These are phyloP conservation scores for Thyatira batis DNA, from an alignment of 2,888 invertebrate species.

Conservation along the genomic window DNA sequence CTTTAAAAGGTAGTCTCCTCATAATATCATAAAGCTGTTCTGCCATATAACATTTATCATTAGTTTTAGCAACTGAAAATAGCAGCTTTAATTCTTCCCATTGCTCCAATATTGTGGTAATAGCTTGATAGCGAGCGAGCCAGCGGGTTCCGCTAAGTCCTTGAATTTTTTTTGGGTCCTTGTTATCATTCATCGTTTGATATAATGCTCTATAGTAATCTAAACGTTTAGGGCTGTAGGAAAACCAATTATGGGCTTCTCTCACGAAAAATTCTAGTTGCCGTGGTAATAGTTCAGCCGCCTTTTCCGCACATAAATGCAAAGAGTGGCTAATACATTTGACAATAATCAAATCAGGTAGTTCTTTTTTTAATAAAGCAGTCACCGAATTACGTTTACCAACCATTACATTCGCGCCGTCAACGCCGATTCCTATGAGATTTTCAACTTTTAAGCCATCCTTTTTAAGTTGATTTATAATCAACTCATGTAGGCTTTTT, in stretches of 20 bases:
- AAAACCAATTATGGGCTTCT: slow-evolving; percentile 33
- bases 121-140: too few species aligned
- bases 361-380: slow-evolving; percentile 16
- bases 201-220: slow-evolving; percentile 25
- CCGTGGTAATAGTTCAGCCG: slow-evolving; percentile 14
- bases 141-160: too few species aligned
- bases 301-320: slow-evolving; percentile 19
- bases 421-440: slow-evolving; percentile 14
- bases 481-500: background rate
- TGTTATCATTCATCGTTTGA: slow-evolving; percentile 23
- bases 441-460: slow-evolving; percentile 11
- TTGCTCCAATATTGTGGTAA: too few species aligned
- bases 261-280: slow-evolving; percentile 26
- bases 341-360: slow-evolving; percentile 13
- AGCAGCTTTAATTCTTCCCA: too few species aligned
- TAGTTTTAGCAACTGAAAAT: too few species aligned
- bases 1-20: too few species aligned
- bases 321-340: slow-evolving; percentile 11
- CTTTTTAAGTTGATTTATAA: background rate
- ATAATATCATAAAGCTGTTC: too few species aligned
- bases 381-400: slow-evolving; percentile 18
- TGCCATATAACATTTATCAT: too few species aligned
- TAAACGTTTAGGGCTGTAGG: slow-evolving; percentile 28
- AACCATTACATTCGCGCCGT: slow-evolving; percentile 17
- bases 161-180: too few species aligned